phyloP scores from a whole-genome alignment of 2,888 invertebrate genomes.

The Tetanocera ferruginea region DNA sequence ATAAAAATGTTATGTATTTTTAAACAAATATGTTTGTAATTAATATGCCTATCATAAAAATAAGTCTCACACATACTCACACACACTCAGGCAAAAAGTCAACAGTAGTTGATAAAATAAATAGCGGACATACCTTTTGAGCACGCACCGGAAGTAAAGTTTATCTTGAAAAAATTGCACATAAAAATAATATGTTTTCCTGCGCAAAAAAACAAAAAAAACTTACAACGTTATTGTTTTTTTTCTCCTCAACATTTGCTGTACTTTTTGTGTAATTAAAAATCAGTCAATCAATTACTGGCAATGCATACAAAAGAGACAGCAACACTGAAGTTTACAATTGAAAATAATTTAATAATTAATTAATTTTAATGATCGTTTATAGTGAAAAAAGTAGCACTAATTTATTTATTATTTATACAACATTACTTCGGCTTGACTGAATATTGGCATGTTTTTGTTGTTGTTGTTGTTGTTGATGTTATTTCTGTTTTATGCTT shows the following conservation, averaged over 20 bases:
- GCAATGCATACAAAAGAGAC: background rate
- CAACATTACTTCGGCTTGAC: background rate
- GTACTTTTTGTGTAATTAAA: slow-evolving; percentile 37
- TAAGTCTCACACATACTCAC: background rate
- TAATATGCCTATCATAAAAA: slow-evolving; percentile 18
- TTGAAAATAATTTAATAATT: slow-evolving; percentile 11
- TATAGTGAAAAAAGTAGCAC: no score
- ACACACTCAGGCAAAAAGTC: background rate
- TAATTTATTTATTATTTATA: no score
- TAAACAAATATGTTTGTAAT: background rate
- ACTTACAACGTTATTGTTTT: background rate
- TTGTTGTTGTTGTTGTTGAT: no score
- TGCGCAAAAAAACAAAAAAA: slow-evolving; percentile 7
- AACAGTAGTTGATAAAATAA: slow-evolving; percentile 11
- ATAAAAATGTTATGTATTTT: slow-evolving; percentile 9
- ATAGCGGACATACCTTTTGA: background rate
- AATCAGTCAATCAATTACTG: slow-evolving; percentile 47
- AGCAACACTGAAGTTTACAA: background rate
- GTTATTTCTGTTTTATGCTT: background rate
- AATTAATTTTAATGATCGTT: slow-evolving; percentile 1
- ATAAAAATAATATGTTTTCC: background rate
- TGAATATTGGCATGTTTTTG: background rate
- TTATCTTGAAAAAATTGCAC: background rate
- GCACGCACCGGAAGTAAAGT: background rate
- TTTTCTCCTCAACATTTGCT: slow-evolving; percentile 9